Evolutionary conservation across 2,113 vertebrate species (phyloP), one percentile per base, ranked within the genome.

Genomic region (Mungos mungo): DNA sequence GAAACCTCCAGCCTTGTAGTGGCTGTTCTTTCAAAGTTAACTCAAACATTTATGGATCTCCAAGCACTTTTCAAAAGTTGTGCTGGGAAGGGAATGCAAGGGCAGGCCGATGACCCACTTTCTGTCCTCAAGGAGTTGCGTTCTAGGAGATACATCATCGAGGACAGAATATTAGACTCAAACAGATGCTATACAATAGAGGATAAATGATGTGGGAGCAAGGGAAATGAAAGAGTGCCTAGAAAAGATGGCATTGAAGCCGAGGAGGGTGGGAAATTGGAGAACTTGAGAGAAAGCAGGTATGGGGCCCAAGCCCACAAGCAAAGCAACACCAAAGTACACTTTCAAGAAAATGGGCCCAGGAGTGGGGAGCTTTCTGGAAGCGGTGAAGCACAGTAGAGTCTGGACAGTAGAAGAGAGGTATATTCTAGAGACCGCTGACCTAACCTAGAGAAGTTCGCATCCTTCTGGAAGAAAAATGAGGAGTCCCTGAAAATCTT

Each of bases 1-100:
- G 52, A 87, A 66, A 92, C 60, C 41, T 83, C 1, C 18, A 76
- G 9, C 3, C 63, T 47, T 92, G 72, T 33, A 84, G 21, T 7
- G 93, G 52, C 0, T 74, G 18, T 66, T 88, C 85, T 88, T 96
- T 88, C 74, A 82, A 87, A 83, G 25, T 60, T 92, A 92, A 90
- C 66, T 77, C 10, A 74, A 93, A 45, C 41, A 45, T 83, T 47
- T 93, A 87, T 45, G 29, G 74, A 76, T 21, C 19, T 23, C 21
- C 38, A 81, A 88, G 11, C 27, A 77, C 41, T 92, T 94, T 89
- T 77, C 82, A 92, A 82, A 90, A 50, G 86, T 0, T 54, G 69
- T 13, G 0, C 18, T 94, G 38, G 74, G 45, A 54, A 95, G 25
- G 38, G 31, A 91, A 50, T 45, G 14, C 4, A 65, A 84, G 18